A percentile compares a stretch with the other conserved stretches of the same genome.
Conservation (phyloP, 23 tunicate genomes). For the Halocynthia aurantium region DNA sequence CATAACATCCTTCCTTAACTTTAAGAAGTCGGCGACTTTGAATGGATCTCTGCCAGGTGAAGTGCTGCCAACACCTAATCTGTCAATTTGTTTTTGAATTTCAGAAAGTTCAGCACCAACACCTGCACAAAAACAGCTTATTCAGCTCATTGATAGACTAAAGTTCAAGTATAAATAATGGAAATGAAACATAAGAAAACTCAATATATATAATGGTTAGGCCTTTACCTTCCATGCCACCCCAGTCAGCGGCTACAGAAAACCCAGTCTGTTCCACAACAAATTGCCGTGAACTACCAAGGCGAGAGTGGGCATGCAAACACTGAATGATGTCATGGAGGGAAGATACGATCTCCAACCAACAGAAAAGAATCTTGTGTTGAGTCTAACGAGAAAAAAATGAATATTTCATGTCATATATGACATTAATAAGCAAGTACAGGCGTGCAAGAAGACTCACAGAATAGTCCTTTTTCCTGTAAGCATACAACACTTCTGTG, state of each 20-base stretch:
- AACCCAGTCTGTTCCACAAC: constrained; percentile 29
- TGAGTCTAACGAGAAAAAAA: constrained; percentile 34
- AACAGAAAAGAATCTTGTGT: constrained; percentile 30
- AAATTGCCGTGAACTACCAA: constrained; percentile 34
- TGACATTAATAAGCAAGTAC: not conserved
- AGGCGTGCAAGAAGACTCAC: constrained; percentile 7
- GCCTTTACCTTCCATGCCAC: constrained; percentile 73
- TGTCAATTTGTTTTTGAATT: constrained; percentile 71
- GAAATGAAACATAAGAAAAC: not conserved
- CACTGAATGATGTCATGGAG: constrained; percentile 74
- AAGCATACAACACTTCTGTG: constrained; percentile 43
- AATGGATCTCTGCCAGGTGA: constrained; percentile 45
- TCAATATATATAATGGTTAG: not conserved
- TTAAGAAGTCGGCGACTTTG: constrained; percentile 65
- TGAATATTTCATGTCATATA: not conserved
- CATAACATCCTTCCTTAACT: constrained; percentile 34
- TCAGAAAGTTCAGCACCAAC: constrained; percentile 57
- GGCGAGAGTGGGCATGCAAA: constrained; percentile 57
- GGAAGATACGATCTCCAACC: constrained; percentile 71
- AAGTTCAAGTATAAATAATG: not conserved
- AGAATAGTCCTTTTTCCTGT: constrained; percentile 54
- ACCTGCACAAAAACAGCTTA: constrained; percentile 18
- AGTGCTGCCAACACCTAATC: constrained; percentile 25
- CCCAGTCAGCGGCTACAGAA: constrained; percentile 73
- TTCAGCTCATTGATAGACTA: not conserved